Conservation (phyloP, 2,113 vertebrate species). For the Pristiophorus japonicus region DNA sequence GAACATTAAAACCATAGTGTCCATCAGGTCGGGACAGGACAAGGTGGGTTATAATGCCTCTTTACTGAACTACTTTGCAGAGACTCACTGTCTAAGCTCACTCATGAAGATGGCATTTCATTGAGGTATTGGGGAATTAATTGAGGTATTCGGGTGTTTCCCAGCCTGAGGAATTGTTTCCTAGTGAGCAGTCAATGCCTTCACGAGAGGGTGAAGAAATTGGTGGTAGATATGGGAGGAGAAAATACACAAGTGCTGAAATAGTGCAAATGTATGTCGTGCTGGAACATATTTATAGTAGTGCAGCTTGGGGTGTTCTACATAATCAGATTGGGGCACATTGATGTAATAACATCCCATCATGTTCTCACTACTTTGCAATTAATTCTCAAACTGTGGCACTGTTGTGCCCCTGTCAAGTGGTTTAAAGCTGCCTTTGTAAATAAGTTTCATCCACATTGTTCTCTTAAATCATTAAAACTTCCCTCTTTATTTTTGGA, state of each 20-base stretch:
- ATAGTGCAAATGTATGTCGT: neutral
- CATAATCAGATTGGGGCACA: neutral
- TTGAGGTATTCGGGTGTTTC: neutral
- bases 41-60: neutral
- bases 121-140: neutral
- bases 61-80: no score
- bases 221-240: neutral
- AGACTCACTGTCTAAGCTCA: neutral
- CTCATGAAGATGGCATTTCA: neutral
- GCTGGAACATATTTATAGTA: neutral
- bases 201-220: neutral
- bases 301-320: neutral
- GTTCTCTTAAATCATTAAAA: neutral
- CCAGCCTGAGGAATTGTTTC: neutral
- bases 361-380: neutral
- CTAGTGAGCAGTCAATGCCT: neutral
- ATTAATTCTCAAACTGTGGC: neutral
- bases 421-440: neutral
- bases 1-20: neutral
- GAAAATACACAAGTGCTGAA: neutral
- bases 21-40: neutral
- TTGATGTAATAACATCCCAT: neutral
- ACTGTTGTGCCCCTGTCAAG: neutral
- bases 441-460: neutral
- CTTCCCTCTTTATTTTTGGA: neutral